Conservation (phyloP, 2,797 vertebrate species). For the Trematocara caparti region DNA sequence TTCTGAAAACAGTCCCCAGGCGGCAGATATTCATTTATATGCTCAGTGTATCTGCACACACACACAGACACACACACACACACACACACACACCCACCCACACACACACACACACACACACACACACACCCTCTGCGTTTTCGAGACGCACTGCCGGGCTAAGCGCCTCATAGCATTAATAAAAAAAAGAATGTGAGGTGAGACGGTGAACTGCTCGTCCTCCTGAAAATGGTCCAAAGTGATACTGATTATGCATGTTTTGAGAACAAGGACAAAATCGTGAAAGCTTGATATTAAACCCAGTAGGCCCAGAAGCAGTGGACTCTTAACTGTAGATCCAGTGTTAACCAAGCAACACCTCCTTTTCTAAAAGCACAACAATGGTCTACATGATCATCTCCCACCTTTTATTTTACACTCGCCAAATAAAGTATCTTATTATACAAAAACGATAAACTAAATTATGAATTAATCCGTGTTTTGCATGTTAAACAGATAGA, state of each 20-base stretch:
- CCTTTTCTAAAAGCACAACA: not conserved
- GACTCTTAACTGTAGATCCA: not conserved
- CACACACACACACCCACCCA: not conserved
- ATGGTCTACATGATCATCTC: not conserved
- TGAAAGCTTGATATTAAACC: conserved; percentile 4
- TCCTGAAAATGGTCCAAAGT: conserved; percentile 14
- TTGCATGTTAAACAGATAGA: not conserved
- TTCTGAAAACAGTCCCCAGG: not conserved
- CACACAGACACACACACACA: not conserved
- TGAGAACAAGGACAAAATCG: conserved; percentile 45
- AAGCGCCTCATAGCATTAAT: not conserved
- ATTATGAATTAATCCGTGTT: not conserved
- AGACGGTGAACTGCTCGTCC: not conserved
- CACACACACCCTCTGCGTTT: not conserved
- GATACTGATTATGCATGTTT: conserved; percentile 79
- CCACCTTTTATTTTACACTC: not conserved
- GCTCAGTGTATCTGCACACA: not conserved
- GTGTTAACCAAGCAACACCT: not conserved
- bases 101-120: not conserved
- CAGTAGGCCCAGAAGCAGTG: conserved; percentile 8
- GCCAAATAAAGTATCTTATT: not conserved
- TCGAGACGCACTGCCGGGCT: not conserved
- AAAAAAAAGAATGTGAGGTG: not conserved
- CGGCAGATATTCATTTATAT: not conserved
- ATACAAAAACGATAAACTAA: not conserved